phyloP scores from a whole-genome alignment of 2,797 vertebrate genomes.

The Acropternis orthonyx region DNA sequence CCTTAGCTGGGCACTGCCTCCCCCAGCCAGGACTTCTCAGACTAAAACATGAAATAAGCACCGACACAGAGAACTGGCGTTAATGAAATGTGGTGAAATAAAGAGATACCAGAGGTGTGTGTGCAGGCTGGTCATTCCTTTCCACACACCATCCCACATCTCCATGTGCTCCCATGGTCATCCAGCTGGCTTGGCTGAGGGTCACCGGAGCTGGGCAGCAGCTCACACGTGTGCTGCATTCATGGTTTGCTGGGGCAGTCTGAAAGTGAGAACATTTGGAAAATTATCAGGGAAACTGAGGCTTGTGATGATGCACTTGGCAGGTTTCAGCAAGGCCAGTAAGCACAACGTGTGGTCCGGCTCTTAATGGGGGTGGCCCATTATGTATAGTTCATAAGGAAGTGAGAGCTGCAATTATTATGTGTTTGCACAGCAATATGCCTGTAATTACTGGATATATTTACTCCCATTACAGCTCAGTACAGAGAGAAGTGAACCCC shows the following conservation, averaged over 20 bases:
- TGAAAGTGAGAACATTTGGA: neutral
- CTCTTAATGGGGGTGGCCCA: accelerated
- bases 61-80: too few species aligned
- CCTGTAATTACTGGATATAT: neutral
- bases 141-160: neutral
- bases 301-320: accelerated
- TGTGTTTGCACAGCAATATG: neutral
- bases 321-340: neutral
- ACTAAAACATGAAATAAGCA: neutral
- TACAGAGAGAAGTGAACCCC: neutral
- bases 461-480: neutral
- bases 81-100: neutral
- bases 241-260: accelerated
- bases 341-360: neutral
- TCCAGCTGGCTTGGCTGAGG: neutral
- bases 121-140: neutral
- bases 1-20: neutral
- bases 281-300: neutral
- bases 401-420: neutral
- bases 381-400: neutral
- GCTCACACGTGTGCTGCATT: accelerated
- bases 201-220: neutral
- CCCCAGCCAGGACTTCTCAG: neutral
- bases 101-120: accelerated
- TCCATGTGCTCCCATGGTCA: accelerated